Base-by-base conservation (phyloP, 2,113 vertebrate genomes). In the Ciconia boyciana region DNA sequence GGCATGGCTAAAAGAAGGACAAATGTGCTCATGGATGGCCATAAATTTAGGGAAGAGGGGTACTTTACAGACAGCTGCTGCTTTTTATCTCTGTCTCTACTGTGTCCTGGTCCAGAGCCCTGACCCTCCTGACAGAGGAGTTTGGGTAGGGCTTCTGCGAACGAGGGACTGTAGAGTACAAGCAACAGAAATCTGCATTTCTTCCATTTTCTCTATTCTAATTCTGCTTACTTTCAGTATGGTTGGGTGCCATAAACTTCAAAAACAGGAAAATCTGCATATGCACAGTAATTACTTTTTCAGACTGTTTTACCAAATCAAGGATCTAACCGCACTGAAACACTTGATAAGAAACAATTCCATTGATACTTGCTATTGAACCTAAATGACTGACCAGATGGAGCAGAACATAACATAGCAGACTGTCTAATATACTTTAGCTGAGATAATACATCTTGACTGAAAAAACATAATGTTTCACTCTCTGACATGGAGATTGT, bases 371-470 rank as follows among this genome's bases (percentile, higher is more conserved):
- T 94, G 80, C 78, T 94, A 92, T 57, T 90, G 91, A 96, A 94
- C 75, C 79, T 94, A 96, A 96, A 90, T 87, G 96, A 92, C 83
- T 94, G 96, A 90, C 92, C 94, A 94, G 95, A 96, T 94, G 95
- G 97, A 97, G 90, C 51, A 93, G 58, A 95, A 93, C 89, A 89
- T 97, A 95, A 96, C 84, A 88, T 78, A 96, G 77, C 81, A 79
- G 94, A 87, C 94, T 96, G 92, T 69, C 95, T 96, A 79, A 92
- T 90, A 85, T 78, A 72, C 93, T 93, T 98, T 57, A 96, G 96
- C 96, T 97, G 94, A 97, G 88, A 97, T 93, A 97, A 97, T 97
- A 96, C 96, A 95, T 97, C 94, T 97, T 72, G 0, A 91, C 34
- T 84, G 83, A 97, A 96, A 93, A 95, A 91, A 32, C 89, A 93